Percentiles rank a stretch among this genome's conserved stretches.
phyloP scores from a whole-genome alignment of 2,888 invertebrate genomes.

The Embidobia sp. region DNA sequence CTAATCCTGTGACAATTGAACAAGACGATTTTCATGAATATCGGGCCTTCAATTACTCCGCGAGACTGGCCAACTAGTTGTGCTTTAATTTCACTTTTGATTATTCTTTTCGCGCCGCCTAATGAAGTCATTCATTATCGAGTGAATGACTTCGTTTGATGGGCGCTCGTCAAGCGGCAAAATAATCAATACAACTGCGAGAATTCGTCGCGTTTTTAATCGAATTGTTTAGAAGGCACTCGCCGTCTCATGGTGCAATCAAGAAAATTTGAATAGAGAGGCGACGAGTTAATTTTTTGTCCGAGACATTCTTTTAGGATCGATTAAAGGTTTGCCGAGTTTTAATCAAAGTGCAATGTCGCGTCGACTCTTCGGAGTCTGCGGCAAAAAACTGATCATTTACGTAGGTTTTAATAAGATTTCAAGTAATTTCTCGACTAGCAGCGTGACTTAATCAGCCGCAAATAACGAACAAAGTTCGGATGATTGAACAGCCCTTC shows the following conservation, averaged over 20 bases:
- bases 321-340: conserved; percentile 46
- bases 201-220: conserved; percentile 4
- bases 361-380: conserved; percentile 32
- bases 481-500: conserved; percentile 30
- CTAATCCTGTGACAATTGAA: conserved; percentile 51
- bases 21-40: conserved; percentile 53
- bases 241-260: conserved; percentile 2
- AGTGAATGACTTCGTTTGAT: not conserved
- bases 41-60: conserved; percentile 43
- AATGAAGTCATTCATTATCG: not conserved
- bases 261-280: conserved; percentile 33
- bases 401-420: conserved; percentile 61
- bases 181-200: not conserved
- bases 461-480: conserved; percentile 56
- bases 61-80: conserved; percentile 7
- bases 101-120: not conserved
- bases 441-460: conserved; percentile 49
- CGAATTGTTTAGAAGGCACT: conserved; percentile 20
- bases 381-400: conserved; percentile 50
- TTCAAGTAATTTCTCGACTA: conserved; percentile 52
- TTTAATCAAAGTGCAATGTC: conserved; percentile 59
- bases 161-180: not conserved
- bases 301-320: conserved; percentile 33
- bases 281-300: conserved; percentile 33
- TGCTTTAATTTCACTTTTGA: conserved; percentile 14